A percentile compares a stretch with the other conserved stretches of the same genome.
These are phyloP conservation scores for Cerceris rybyensis DNA, from an alignment of 2,888 invertebrate species.

Conservation along the genomic window DNA sequence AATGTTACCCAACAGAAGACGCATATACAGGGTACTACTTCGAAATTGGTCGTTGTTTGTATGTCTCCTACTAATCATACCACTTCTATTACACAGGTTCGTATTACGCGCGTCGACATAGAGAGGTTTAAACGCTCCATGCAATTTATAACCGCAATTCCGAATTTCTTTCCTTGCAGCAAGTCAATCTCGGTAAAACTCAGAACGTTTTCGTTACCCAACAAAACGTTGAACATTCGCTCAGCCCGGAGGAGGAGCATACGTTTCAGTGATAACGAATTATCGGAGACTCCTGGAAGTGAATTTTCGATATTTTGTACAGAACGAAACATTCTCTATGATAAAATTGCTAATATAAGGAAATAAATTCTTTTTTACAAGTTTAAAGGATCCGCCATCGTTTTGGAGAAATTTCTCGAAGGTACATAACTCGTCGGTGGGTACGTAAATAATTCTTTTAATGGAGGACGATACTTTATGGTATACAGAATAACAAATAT, in stretches of 20 bases:
- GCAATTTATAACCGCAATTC: conserved; percentile 3
- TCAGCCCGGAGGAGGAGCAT: conserved; percentile 76
- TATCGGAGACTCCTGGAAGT: conserved; percentile 12
- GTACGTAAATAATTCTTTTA: too few species aligned
- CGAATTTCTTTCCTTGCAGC: conserved; percentile 38
- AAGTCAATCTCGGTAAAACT: conserved; percentile 72
- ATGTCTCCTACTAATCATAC: conserved; percentile 78
- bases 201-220: conserved; percentile 76
- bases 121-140: background rate
- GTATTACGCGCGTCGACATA: background rate
- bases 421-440: too few species aligned
- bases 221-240: conserved; percentile 71
- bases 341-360: conserved; percentile 13
- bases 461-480: too few species aligned
- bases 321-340: conserved; percentile 16
- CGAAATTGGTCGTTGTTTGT: conserved; percentile 83
- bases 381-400: background rate
- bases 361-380: conserved; percentile 24
- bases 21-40: conserved; percentile 77
- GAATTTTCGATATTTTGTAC: conserved; percentile 23
- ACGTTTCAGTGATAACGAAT: conserved; percentile 69
- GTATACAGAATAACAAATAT: too few species aligned
- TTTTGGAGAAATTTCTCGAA: background rate
- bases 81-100: conserved; percentile 77
- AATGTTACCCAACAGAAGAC: conserved; percentile 70